phyloP scores from a whole-genome alignment of 2,113 vertebrate genomes.

The Oryzias celebensis region DNA sequence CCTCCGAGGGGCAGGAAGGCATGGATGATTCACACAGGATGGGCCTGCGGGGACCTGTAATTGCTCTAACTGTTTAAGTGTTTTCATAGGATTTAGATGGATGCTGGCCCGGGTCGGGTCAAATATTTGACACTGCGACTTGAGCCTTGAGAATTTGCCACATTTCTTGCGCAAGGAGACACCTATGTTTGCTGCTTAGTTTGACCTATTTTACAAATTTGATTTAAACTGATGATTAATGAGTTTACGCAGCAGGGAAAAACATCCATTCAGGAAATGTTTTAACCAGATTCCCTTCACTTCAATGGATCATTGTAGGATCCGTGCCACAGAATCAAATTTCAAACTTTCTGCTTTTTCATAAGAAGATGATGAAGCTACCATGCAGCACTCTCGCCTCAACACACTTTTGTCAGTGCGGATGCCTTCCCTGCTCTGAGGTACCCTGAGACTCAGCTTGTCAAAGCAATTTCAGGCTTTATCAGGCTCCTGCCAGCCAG shows the following conservation, averaged over 20 bases:
- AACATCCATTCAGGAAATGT: not conserved
- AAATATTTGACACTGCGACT: constrained; percentile 1
- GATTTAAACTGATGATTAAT: constrained; percentile 1
- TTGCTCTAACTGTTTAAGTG: constrained; percentile 23
- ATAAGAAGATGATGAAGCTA: constrained; percentile 10
- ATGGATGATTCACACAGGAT: constrained; percentile 49
- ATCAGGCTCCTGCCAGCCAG: constrained; percentile 12
- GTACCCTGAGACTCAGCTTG: constrained; percentile 9
- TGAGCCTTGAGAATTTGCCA: not conserved
- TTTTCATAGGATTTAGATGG: constrained; percentile 14
- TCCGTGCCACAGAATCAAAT: too few relatives aligned
- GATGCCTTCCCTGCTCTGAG: constrained; percentile 21
- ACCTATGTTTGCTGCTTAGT: not conserved
- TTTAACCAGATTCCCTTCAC: not conserved
- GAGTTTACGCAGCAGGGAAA: not conserved
- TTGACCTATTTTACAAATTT: not conserved
- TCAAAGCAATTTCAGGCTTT: constrained; percentile 14
- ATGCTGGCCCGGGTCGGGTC: constrained; percentile 2
- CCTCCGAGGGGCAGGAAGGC: constrained; percentile 15
- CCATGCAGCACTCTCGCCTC: constrained; percentile 12
- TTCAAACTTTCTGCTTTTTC: not conserved
- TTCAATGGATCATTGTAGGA: too few relatives aligned
- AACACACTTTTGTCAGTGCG: constrained; percentile 21
- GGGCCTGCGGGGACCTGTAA: constrained; percentile 38
- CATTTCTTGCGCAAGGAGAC: not conserved